Evolutionary conservation across 2,888 invertebrate genomes (phyloP).

Genomic region (Pristionchus arcanus): DNA sequence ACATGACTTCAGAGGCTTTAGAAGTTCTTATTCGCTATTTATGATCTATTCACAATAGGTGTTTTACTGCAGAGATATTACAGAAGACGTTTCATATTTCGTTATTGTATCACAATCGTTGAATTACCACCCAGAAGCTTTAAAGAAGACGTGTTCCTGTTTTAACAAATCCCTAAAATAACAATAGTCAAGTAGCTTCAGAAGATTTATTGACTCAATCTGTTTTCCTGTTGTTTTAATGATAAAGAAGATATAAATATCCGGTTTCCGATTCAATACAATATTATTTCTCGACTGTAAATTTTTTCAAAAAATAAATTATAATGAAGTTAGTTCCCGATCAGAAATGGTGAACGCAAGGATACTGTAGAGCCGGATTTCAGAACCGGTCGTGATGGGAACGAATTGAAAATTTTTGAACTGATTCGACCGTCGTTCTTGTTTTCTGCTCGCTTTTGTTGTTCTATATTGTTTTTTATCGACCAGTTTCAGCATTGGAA

Average conservation of each 20-base stretch:
- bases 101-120: not conserved
- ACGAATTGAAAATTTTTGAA: slow-evolving; percentile 1
- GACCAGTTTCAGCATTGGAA: not conserved
- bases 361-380: slow-evolving; percentile 14
- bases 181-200: slow-evolving; percentile 5
- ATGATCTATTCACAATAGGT: not conserved
- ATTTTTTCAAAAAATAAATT: not conserved
- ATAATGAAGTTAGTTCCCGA: not conserved
- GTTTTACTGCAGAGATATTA: not conserved
- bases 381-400: not conserved
- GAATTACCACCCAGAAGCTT: not conserved
- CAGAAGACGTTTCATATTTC: not conserved
- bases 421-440: not conserved
- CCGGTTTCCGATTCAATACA: not conserved
- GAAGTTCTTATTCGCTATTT: too few species aligned
- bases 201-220: not conserved
- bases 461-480: not conserved
- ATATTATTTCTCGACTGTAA: not conserved
- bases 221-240: not conserved
- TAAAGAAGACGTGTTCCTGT: not conserved
- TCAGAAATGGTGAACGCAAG: not conserved
- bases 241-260: not conserved
- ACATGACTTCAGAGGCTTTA: too few species aligned
- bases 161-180: not conserved
- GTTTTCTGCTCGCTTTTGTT: not conserved